Conservation (phyloP, 2,113 vertebrate species). For the Ameiurus melas region DNA sequence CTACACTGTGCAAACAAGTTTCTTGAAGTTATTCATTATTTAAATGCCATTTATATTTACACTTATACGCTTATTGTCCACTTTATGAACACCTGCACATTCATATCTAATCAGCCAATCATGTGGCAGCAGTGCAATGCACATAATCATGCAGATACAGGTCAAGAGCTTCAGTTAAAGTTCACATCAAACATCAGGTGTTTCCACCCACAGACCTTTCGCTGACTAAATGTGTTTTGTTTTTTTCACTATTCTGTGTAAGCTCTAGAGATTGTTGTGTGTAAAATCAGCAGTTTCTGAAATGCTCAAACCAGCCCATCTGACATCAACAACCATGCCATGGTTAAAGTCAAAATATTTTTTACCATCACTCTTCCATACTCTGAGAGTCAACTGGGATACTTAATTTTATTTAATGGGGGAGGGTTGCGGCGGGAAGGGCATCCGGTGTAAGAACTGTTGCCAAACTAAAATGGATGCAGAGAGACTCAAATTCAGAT, state of each 20-base stretch:
- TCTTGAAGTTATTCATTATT: background rate
- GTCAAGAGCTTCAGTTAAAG: background rate
- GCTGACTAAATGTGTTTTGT: too few relatives aligned
- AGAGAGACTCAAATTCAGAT: too few relatives aligned
- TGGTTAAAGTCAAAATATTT: too few relatives aligned
- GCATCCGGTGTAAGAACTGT: too few relatives aligned
- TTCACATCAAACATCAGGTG: background rate
- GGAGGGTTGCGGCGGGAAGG: too few relatives aligned
- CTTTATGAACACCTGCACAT: background rate
- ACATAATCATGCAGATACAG: background rate
- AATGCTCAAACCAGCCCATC: too few relatives aligned
- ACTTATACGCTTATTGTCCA: background rate
- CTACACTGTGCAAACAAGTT: constrained; percentile 14
- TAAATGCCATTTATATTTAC: background rate
- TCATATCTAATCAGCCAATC: background rate
- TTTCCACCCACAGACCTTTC: too few relatives aligned
- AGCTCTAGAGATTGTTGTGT: too few relatives aligned
- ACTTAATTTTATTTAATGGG: background rate
- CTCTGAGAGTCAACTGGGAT: background rate
- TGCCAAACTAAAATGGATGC: too few relatives aligned
- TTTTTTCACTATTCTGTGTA: too few relatives aligned
- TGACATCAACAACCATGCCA: too few relatives aligned
- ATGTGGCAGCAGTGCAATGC: background rate
- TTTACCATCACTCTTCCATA: background rate
- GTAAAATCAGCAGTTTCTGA: too few relatives aligned